A percentile compares a stretch with the other conserved stretches of the same genome.
Evolutionary conservation across 2,888 invertebrate genomes (phyloP).

Genomic region (Alloscopus bannaensis): DNA sequence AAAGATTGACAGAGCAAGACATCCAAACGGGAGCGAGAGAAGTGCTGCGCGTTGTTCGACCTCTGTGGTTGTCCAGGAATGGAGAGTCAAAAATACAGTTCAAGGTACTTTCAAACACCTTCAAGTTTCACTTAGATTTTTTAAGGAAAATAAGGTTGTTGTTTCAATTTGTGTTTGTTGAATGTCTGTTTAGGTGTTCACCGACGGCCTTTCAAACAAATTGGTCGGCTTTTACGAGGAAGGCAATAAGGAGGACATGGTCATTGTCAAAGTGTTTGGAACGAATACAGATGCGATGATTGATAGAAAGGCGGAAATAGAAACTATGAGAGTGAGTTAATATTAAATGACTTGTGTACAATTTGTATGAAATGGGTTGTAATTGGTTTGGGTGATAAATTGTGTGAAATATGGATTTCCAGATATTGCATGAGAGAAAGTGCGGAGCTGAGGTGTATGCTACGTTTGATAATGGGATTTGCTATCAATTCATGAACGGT

Average conservation of each 20-base stretch:
- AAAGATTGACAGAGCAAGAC: conserved; percentile 82
- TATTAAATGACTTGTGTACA: not conserved
- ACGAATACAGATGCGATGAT: conserved; percentile 94
- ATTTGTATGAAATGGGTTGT: too few species aligned
- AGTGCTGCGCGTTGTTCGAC: conserved; percentile 83
- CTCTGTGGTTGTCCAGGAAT: conserved; percentile 80
- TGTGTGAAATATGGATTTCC: conserved; percentile 62
- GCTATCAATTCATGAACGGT: conserved; percentile 92
- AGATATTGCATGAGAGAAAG: conserved; percentile 83
- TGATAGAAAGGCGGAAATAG: conserved; percentile 89
- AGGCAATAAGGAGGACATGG: conserved; percentile 80
- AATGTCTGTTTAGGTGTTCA: conserved; percentile 85
- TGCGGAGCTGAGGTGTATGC: conserved; percentile 92
- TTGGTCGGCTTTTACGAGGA: conserved; percentile 85
- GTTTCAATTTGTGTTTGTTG: conserved; percentile 56
- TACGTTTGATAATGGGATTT: conserved; percentile 94
- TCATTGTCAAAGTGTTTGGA: conserved; percentile 93
- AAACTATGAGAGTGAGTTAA: conserved; percentile 74
- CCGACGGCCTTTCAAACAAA: conserved; percentile 96
- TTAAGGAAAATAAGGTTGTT: too few species aligned
- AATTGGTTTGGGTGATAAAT: not conserved
- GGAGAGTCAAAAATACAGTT: conserved; percentile 77
- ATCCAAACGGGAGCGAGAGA: conserved; percentile 82
- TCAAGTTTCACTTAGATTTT: not conserved
- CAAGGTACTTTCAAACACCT: conserved; percentile 78